Conservation (phyloP, 2,113 vertebrate species). For the Bambusicola thoracicus region DNA sequence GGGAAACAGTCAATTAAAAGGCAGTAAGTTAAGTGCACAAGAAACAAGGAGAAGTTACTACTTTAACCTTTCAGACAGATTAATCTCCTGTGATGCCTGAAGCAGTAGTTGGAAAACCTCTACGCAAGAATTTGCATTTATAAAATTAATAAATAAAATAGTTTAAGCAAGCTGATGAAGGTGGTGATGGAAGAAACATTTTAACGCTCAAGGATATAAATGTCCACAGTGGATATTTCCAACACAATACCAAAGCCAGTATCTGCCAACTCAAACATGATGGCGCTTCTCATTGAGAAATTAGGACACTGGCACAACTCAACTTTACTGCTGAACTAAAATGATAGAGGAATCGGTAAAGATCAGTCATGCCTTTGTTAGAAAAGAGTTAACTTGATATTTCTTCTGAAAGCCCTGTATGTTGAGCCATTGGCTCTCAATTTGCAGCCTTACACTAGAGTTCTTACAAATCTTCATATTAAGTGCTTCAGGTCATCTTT, state of each 20-base stretch:
- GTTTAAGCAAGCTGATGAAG: background rate
- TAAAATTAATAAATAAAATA: background rate
- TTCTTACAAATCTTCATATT: background rate
- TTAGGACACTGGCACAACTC: background rate
- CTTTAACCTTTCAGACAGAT: background rate
- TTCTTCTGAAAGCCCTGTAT: background rate
- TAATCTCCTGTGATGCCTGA: background rate
- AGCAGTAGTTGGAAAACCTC: background rate
- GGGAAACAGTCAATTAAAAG: background rate
- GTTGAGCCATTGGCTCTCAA: background rate
- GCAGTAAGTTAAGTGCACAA: background rate
- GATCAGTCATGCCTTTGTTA: background rate
- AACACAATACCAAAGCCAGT: background rate
- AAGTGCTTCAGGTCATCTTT: background rate
- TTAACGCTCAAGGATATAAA: background rate
- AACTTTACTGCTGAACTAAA: background rate
- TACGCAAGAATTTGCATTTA: background rate
- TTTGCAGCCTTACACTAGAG: background rate
- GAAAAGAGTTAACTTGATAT: background rate
- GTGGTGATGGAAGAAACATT: background rate
- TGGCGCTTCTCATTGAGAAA: background rate
- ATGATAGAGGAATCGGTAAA: background rate
- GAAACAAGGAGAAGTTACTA: background rate
- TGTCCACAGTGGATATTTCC: background rate
- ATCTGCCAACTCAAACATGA: background rate